These are phyloP conservation scores for Sturnira hondurensis DNA, from an alignment of 2,113 vertebrate genomes.

Conservation along the genomic window DNA sequence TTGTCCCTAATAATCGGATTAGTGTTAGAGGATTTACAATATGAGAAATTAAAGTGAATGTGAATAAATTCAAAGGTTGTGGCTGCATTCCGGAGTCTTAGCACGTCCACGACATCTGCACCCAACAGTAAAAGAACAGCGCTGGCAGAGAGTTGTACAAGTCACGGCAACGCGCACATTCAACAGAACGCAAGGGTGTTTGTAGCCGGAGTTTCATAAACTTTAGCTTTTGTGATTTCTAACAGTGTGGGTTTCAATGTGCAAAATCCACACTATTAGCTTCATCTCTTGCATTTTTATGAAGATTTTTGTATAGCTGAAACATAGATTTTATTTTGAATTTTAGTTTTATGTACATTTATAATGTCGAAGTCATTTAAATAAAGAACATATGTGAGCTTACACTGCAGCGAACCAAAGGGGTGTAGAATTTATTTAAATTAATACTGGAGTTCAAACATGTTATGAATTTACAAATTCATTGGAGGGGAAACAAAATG, in stretches of 20 bases:
- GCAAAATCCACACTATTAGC: constrained; percentile 30
- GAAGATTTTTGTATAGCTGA: constrained; percentile 47
- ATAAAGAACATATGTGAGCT: constrained; percentile 55
- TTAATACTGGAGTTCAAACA: constrained; percentile 70
- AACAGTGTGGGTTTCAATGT: constrained; percentile 27
- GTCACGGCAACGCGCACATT: not conserved
- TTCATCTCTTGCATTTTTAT: constrained; percentile 66
- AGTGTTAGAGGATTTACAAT: not conserved
- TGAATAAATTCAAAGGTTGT: constrained; percentile 7
- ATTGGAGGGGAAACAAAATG: constrained; percentile 43
- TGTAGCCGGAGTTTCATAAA: constrained; percentile 46
- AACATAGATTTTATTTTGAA: constrained; percentile 61
- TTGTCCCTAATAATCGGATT: not conserved
- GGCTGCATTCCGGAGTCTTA: not conserved
- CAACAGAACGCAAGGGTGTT: constrained; percentile 36
- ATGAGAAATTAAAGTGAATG: not conserved
- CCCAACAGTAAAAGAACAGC: constrained; percentile 38
- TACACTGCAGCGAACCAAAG: constrained; percentile 52
- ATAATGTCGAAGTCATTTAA: constrained; percentile 55
- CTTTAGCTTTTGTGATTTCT: constrained; percentile 56
- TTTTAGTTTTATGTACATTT: constrained; percentile 39
- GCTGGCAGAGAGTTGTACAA: constrained; percentile 10
- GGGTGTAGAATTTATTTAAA: constrained; percentile 54
- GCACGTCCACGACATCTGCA: not conserved
- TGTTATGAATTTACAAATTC: constrained; percentile 59